Evolutionary conservation across 2,797 vertebrate genomes (phyloP).

Genomic region (Centropyge bicolor): DNA sequence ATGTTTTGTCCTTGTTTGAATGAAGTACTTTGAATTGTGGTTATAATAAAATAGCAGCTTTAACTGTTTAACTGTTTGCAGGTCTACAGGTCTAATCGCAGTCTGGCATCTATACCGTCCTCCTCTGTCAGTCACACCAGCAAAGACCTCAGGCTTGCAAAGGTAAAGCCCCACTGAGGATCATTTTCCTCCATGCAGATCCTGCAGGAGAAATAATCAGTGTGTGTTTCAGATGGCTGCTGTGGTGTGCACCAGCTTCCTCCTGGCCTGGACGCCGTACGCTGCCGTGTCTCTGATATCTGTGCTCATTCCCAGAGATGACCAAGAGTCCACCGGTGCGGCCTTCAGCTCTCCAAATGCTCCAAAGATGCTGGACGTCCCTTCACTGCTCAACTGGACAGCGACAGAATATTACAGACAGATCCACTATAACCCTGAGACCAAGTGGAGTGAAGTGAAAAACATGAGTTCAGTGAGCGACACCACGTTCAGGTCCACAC

Average conservation of each 20-base stretch:
- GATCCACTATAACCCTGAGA: conserved; percentile 10
- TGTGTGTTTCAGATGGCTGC: conserved; percentile 67
- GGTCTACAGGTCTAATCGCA: conserved; percentile 68
- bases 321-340: conserved; percentile 15
- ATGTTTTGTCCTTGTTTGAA: not conserved
- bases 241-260: conserved; percentile 73
- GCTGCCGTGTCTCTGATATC: conserved; percentile 73
- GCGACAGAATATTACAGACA: conserved; percentile 43
- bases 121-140: conserved; percentile 63
- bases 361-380: conserved; percentile 28
- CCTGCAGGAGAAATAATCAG: not conserved
- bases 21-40: not conserved
- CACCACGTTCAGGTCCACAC: not conserved
- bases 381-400: conserved; percentile 64
- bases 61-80: conserved; percentile 37
- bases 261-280: conserved; percentile 77
- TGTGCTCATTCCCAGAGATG: conserved; percentile 59
- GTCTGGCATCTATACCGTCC: conserved; percentile 70
- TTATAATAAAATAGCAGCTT: not conserved
- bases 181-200: not conserved
- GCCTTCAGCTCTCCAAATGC: not conserved
- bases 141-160: conserved; percentile 73
- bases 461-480: conserved; percentile 18
- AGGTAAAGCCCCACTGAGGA: conserved; percentile 52
- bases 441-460: conserved; percentile 13